These are phyloP conservation scores for Ursus arctos DNA, from an alignment of 2,113 vertebrate genomes.

Conservation along the genomic window DNA sequence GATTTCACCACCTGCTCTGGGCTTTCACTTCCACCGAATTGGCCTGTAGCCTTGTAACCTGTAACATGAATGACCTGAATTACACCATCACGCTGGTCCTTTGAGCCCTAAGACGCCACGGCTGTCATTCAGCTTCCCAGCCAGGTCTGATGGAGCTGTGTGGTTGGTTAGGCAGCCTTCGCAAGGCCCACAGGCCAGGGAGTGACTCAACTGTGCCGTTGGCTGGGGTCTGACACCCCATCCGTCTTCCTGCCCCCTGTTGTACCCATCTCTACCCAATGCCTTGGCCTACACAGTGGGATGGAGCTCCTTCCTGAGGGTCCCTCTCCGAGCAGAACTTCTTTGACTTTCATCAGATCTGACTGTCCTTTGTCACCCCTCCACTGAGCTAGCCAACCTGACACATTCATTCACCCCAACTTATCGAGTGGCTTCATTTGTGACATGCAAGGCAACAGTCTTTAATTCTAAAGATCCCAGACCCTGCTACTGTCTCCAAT, in stretches of 20 bases:
- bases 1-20: background rate
- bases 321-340: background rate
- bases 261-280: background rate
- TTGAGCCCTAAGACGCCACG: background rate
- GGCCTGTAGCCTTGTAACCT: background rate
- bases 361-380: background rate
- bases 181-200: background rate
- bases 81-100: background rate
- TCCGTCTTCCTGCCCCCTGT: background rate
- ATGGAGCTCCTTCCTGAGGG: background rate
- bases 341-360: background rate
- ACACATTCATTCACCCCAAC: background rate
- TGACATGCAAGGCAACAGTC: background rate
- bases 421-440: background rate
- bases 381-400: background rate
- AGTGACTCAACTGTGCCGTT: background rate
- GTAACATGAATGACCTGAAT: background rate
- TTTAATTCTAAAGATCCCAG: background rate
- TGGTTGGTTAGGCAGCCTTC: background rate
- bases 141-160: background rate
- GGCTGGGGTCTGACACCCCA: background rate
- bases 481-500: background rate
- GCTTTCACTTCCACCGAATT: background rate
- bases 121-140: background rate
- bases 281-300: background rate